Conservation (phyloP, 2,888 invertebrate genomes). For the Linhomoeus sp. region DNA sequence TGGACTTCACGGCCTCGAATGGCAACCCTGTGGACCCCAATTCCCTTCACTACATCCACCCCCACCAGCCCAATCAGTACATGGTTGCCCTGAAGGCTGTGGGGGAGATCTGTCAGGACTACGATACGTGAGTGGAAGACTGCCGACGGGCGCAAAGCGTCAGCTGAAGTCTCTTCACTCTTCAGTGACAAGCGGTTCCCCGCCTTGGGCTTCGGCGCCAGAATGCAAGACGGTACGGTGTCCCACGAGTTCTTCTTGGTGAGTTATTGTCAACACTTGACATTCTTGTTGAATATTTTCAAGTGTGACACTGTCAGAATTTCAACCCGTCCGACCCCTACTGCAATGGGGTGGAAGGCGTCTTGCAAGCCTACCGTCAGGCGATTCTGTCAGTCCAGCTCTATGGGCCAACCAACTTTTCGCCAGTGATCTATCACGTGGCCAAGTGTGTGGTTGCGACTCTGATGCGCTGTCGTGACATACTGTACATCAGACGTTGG, state of each 20-base stretch:
- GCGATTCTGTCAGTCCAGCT: conserved; percentile 34
- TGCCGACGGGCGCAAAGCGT: neutral
- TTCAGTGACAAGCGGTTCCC: conserved; percentile 37
- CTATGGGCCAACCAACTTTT: conserved; percentile 42
- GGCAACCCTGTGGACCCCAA: conserved; percentile 28
- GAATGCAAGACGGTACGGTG: conserved; percentile 33
- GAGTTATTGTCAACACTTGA: conserved; percentile 9
- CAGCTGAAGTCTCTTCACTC: conserved; percentile 5
- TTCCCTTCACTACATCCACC: conserved; percentile 31
- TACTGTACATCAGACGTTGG: neutral
- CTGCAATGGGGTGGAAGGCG: conserved; percentile 34
- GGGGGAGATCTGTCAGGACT: conserved; percentile 33
- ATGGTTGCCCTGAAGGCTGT: conserved; percentile 33
- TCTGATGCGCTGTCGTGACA: neutral
- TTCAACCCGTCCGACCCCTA: conserved; percentile 37
- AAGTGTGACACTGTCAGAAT: no score
- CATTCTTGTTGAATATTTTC: no score
- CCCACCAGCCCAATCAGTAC: conserved; percentile 34
- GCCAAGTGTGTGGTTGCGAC: conserved; percentile 19
- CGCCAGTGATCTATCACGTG: conserved; percentile 38
- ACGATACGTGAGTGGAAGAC: neutral
- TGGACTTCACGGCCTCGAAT: conserved; percentile 36
- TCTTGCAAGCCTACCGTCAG: conserved; percentile 35
- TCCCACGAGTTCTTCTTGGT: conserved; percentile 37
- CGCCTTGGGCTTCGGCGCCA: conserved; percentile 38